Evolutionary conservation across 2,797 vertebrate species (phyloP).

Genomic region (Acropternis orthonyx): DNA sequence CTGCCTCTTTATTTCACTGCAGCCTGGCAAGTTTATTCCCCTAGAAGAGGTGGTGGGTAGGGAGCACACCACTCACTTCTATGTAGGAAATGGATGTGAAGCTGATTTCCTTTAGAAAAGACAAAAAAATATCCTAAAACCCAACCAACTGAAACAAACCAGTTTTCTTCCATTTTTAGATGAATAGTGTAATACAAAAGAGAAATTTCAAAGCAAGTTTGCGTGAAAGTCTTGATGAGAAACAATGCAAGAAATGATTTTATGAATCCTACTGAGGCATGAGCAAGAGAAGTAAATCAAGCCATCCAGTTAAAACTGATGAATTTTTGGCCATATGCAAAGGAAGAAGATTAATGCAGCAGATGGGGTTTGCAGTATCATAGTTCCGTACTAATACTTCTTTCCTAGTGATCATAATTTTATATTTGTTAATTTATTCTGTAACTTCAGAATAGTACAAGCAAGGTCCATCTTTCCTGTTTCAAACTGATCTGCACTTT

Average conservation of each 20-base stretch:
- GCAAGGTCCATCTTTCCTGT: neutral
- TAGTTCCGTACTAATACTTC: neutral
- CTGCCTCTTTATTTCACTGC: neutral
- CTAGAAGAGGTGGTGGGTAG: neutral
- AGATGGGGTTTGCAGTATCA: neutral
- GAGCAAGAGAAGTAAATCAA: neutral
- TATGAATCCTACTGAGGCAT: neutral
- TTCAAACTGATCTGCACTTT: neutral
- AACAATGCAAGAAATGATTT: neutral
- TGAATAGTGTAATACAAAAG: neutral
- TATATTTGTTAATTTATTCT: neutral
- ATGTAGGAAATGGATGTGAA: neutral
- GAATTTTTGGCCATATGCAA: neutral
- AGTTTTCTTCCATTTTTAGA: neutral
- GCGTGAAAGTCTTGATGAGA: neutral
- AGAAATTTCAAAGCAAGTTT: neutral
- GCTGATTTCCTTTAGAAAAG: neutral
- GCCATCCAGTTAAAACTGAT: neutral
- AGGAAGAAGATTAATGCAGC: neutral
- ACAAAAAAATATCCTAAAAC: neutral
- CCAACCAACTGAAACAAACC: neutral
- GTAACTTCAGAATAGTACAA: neutral
- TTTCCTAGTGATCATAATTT: neutral
- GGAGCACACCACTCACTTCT: neutral
- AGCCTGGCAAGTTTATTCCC: neutral